Percentiles rank a stretch among this genome's conserved stretches.
Conservation (phyloP, 2,888 invertebrate genomes). For the Nomada lathburiana region DNA sequence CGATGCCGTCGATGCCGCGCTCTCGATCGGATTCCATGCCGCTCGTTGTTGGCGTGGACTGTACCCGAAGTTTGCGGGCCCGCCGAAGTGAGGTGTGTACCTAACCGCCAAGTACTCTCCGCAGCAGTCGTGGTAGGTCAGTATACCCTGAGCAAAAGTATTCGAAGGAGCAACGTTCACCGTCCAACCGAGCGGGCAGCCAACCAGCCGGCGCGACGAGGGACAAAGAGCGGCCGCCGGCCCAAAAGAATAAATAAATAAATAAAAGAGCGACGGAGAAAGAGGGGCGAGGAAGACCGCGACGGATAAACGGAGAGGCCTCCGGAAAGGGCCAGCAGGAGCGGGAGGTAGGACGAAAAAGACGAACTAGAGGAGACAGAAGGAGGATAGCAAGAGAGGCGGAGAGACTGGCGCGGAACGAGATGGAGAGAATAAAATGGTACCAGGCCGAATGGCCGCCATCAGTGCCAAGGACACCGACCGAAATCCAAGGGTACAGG, state of each 20-base stretch:
- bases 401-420: constrained; percentile 18
- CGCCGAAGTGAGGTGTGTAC: constrained; percentile 76
- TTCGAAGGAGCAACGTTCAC: constrained; percentile 75
- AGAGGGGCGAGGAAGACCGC: constrained; percentile 21
- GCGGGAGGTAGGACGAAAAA: constrained; percentile 9
- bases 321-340: constrained; percentile 14
- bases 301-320: no score
- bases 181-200: constrained; percentile 68
- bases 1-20: neutral
- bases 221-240: constrained; percentile 75
- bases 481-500: constrained; percentile 74
- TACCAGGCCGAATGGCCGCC: constrained; percentile 71
- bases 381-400: neutral
- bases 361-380: constrained; percentile 14
- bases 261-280: constrained; percentile 62
- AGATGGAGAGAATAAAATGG: constrained; percentile 68
- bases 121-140: constrained; percentile 73
- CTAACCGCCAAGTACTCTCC: constrained; percentile 71
- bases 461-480: constrained; percentile 76
- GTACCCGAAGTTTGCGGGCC: constrained; percentile 80
- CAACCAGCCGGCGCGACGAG: constrained; percentile 73
- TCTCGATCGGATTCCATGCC: constrained; percentile 9
- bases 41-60: constrained; percentile 67
- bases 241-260: constrained; percentile 75
- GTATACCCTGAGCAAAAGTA: constrained; percentile 72